A percentile compares a stretch with the other conserved stretches of the same genome.
Evolutionary conservation across 1,140 invertebrate species (phyloP).

Genomic region (Cydia amplana): DNA sequence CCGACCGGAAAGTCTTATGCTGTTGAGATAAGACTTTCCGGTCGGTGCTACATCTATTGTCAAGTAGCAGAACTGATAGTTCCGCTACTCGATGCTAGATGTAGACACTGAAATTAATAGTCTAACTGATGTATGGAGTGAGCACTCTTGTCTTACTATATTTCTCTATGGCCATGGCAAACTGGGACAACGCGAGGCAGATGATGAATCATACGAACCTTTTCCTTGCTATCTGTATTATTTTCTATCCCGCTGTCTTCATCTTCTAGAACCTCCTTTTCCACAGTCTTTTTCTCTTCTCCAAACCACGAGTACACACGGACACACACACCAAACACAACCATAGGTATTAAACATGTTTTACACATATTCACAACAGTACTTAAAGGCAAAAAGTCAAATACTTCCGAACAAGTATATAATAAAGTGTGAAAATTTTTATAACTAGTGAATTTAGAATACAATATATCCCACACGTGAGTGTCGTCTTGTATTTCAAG

Average conservation of each 20-base stretch:
- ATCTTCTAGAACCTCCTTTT: conserved; percentile 40
- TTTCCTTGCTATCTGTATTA: conserved; percentile 37
- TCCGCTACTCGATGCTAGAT: too few relatives aligned
- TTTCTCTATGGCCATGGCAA: too few relatives aligned
- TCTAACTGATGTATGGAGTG: too few relatives aligned
- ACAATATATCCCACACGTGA: conserved; percentile 89
- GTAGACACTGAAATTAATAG: too few relatives aligned
- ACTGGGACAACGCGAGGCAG: too few relatives aligned
- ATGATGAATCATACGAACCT: not conserved
- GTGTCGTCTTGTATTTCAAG: conserved; percentile 80
- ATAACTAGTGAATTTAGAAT: conserved; percentile 87
- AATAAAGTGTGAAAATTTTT: conserved; percentile 90
- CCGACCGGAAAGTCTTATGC: too few relatives aligned
- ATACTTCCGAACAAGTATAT: conserved; percentile 91
- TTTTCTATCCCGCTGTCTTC: conserved; percentile 58
- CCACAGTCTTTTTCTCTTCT: conserved; percentile 33
- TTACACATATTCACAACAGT: conserved; percentile 76
- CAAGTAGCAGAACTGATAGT: too few relatives aligned
- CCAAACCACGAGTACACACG: conserved; percentile 68
- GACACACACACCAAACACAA: conserved; percentile 72
- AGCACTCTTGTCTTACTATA: too few relatives aligned
- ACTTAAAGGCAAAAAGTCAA: conserved; percentile 87
- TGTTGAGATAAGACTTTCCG: too few relatives aligned
- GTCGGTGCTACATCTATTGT: too few relatives aligned
- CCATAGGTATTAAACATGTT: conserved; percentile 82